These are phyloP conservation scores for Cotesia glomerata DNA, from an alignment of 1,140 invertebrate genomes.

Conservation along the genomic window DNA sequence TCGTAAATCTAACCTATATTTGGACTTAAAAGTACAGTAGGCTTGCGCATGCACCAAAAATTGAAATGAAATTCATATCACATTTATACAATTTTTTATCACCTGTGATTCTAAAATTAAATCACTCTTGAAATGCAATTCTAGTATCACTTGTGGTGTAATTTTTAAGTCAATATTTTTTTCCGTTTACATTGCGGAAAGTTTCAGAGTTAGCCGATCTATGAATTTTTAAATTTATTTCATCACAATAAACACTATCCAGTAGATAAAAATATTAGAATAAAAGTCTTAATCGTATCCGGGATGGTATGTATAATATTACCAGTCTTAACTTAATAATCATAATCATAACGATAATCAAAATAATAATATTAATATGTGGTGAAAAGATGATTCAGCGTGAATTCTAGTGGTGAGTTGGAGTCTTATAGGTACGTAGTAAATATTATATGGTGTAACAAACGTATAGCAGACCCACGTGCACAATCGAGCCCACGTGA, in stretches of 20 bases:
- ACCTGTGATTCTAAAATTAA: too few relatives aligned
- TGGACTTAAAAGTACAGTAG: too few relatives aligned
- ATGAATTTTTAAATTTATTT: too few relatives aligned
- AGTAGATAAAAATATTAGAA: neutral
- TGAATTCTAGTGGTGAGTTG: slow-evolving; percentile 10
- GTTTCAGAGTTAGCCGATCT: too few relatives aligned
- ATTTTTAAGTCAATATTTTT: neutral
- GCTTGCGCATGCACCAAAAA: too few relatives aligned
- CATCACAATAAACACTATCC: neutral
- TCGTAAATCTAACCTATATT: too few relatives aligned
- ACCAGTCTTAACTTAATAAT: neutral
- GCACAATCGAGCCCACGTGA: slow-evolving; percentile 24
- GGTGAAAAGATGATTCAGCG: slow-evolving; percentile 7
- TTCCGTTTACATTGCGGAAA: neutral
- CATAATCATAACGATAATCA: too few relatives aligned
- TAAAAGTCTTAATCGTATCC: neutral
- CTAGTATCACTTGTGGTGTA: too few relatives aligned
- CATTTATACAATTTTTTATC: too few relatives aligned
- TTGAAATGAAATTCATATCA: too few relatives aligned
- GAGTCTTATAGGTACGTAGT: neutral
- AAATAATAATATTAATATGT: neutral
- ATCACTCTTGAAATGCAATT: too few relatives aligned
- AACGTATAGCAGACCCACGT: slow-evolving; percentile 1
- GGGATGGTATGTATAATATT: neutral
- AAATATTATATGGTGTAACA: slow-evolving; percentile 22